Conservation (phyloP, 2,113 vertebrate genomes). For the Lophochroa leadbeateri region DNA sequence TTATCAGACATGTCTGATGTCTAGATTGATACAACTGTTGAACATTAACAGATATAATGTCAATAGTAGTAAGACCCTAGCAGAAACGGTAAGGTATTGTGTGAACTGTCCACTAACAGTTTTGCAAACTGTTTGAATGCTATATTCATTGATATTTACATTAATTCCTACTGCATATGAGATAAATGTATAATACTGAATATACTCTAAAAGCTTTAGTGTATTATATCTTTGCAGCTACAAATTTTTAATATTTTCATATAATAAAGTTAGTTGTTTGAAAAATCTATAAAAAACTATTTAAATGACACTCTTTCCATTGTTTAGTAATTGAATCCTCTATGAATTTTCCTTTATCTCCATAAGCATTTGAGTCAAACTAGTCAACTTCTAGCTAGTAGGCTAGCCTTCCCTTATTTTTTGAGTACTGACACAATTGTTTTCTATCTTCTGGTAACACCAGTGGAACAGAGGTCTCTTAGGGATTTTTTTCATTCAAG, state of each 20-base stretch:
- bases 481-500: neutral
- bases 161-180: neutral
- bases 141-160: neutral
- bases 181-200: neutral
- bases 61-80: neutral
- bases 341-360: neutral
- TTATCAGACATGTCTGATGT: neutral
- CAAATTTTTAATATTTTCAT: neutral
- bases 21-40: neutral
- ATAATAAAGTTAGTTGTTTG: neutral
- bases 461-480: neutral
- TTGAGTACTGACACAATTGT: neutral
- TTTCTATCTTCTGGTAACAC: neutral
- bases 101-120: neutral
- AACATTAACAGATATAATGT: neutral
- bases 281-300: neutral
- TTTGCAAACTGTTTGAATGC: neutral
- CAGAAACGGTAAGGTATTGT: neutral
- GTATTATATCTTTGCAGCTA: neutral
- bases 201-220: neutral
- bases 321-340: neutral
- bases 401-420: neutral
- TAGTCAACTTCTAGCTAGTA: neutral
- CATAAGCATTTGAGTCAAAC: neutral
- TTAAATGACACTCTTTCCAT: neutral